A percentile compares a stretch with the other conserved stretches of the same genome.
Evolutionary conservation across 1,140 invertebrate species (phyloP).

Genomic region (Drosophila sulfurigaster): DNA sequence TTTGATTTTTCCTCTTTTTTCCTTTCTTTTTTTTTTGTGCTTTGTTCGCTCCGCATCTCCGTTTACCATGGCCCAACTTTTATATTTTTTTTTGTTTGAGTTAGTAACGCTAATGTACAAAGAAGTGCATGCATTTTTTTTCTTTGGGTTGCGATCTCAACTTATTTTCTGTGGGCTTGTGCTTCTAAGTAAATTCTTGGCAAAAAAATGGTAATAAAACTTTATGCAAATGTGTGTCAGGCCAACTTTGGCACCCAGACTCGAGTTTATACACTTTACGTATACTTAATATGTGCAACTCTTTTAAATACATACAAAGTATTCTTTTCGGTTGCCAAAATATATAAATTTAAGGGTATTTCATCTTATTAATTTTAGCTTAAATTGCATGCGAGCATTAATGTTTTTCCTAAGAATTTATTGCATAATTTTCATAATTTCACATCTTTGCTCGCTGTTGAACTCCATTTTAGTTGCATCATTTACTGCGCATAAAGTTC

Average conservation of each 20-base stretch:
- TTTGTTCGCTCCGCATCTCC: background rate
- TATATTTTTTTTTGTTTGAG: background rate
- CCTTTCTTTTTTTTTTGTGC: background rate
- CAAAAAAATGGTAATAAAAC: background rate
- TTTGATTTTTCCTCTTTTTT: background rate
- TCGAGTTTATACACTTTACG: background rate
- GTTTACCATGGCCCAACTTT: background rate
- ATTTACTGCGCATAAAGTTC: too few relatives aligned
- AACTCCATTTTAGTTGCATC: too few relatives aligned
- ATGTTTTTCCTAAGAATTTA: too few relatives aligned
- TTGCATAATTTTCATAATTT: too few relatives aligned
- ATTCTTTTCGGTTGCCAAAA: too few relatives aligned
- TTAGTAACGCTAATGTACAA: constrained; percentile 5
- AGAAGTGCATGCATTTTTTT: background rate
- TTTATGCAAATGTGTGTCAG: background rate
- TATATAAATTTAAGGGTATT: too few relatives aligned
- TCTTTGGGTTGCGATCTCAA: background rate
- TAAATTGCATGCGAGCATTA: too few relatives aligned
- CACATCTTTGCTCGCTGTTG: too few relatives aligned
- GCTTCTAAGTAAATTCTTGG: background rate
- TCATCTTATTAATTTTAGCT: too few relatives aligned
- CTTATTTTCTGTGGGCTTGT: background rate
- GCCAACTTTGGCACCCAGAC: background rate
- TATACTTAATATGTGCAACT: background rate
- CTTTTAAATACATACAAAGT: too few relatives aligned